A percentile compares a stretch with the other conserved stretches of the same genome.
Conservation (phyloP, 2,797 vertebrate genomes). For the Pampus argenteus region DNA sequence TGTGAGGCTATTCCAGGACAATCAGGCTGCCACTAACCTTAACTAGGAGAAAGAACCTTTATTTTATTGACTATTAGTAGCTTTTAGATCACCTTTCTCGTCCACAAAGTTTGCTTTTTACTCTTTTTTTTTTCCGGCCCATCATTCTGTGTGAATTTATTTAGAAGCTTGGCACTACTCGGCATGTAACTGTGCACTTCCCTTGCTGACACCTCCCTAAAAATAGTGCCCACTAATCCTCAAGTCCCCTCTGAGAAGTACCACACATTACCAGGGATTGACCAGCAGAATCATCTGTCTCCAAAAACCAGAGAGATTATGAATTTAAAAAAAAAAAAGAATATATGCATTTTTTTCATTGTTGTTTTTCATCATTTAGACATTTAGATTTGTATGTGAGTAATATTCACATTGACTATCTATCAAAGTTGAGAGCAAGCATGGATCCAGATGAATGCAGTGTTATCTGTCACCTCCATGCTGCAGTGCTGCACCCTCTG, state of each 20-base stretch:
- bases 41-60: slow-evolving; percentile 35
- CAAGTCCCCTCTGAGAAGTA: slow-evolving; percentile 62
- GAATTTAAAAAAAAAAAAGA: slow-evolving; percentile 11
- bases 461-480: slow-evolving; percentile 18
- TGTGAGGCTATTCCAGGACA: slow-evolving; percentile 46
- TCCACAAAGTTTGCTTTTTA: not conserved
- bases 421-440: slow-evolving; percentile 12
- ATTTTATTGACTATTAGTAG: slow-evolving; percentile 29
- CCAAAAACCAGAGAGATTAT: not conserved
- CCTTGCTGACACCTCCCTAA: slow-evolving; percentile 77
- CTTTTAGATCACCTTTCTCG: slow-evolving; percentile 20
- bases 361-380: not conserved
- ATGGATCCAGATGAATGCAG: slow-evolving; percentile 46
- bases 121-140: slow-evolving; percentile 9
- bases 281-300: slow-evolving; percentile 3
- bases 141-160: slow-evolving; percentile 68
- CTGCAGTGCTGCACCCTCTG: slow-evolving; percentile 81
- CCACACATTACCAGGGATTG: slow-evolving; percentile 36
- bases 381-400: not conserved
- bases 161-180: slow-evolving; percentile 62
- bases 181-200: slow-evolving; percentile 66
- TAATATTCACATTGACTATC: slow-evolving; percentile 1
- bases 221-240: slow-evolving; percentile 82
- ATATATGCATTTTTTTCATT: not conserved
- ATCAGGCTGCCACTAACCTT: slow-evolving; percentile 8